Base-by-base conservation (phyloP, 2,113 vertebrate species). In the Tympanuchus pallidicinctus region DNA sequence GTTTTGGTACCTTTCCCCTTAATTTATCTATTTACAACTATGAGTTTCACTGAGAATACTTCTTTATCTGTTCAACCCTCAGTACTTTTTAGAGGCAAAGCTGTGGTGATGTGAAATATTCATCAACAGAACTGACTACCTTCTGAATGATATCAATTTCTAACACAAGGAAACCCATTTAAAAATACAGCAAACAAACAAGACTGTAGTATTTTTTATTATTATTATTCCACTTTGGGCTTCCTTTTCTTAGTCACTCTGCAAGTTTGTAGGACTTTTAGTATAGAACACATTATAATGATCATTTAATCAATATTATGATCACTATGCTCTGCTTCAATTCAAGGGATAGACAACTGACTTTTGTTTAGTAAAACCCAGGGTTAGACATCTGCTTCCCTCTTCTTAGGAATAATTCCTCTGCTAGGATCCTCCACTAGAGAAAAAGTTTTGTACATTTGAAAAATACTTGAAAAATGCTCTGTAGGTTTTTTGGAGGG, bases 401-500 rank as follows among this genome's bases (percentile, higher is more conserved):
- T 17, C 16, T 72, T 85, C 9, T 71, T 64, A 63, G 24, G 60
- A 38, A 36, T 10, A 10, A 63, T 38, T 63, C 34, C 4, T 25
- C 22, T 61, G 15, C 36, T 63, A 3, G 3, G 48, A 92, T 88
- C 85, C 15, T 78, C 18, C 73, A 16, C 2, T 40, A 34, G 17
- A 18, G 38, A 64, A 83, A 64, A 8, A 6, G 19, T 2, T 5
- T 34, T 0, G 1, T 28, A 3, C 43, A 13, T 77, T 81, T 47
- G 20, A 80, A 82, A 90, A 88, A 43, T 65, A 0, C 1, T 77
- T 47, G 20, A 80, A 82, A 90, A 88, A 43, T 65, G 0, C 1
- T 77, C 57, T 48, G 1, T 4, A 47, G 4, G 64, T 52, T 75
- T 75, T 21, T 13, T 14, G 3, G 2, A 5, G 1, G 5, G 1